phyloP scores from a whole-genome alignment of 2,888 invertebrate species.

The Blomia tropicalis region DNA sequence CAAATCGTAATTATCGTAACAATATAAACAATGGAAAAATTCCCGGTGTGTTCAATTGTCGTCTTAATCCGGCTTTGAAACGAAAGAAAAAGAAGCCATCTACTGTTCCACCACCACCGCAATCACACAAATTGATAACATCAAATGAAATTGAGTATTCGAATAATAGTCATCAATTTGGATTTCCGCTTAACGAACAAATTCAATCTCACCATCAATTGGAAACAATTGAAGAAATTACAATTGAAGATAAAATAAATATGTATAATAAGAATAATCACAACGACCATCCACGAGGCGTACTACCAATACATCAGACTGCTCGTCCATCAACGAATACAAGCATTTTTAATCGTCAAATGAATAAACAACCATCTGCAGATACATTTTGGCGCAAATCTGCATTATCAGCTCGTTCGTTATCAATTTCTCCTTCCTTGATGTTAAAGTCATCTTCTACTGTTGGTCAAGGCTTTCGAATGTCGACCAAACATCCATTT shows the following conservation, averaged over 20 bases:
- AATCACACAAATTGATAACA: not conserved
- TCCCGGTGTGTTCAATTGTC: constrained; percentile 75
- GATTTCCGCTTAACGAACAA: no score
- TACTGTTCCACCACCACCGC: constrained; percentile 57
- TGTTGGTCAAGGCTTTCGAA: not conserved
- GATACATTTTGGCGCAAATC: constrained; percentile 22
- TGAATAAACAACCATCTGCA: not conserved
- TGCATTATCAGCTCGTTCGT: constrained; percentile 14
- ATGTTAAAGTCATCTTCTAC: not conserved
- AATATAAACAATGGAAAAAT: constrained; percentile 24
- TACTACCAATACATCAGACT: not conserved
- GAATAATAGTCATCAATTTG: not conserved
- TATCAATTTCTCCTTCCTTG: constrained; percentile 10
- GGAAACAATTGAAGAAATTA: constrained; percentile 12
- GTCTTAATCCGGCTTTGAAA: constrained; percentile 57
- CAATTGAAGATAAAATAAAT: not conserved
- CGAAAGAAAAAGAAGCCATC: constrained; percentile 81
- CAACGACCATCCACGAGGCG: not conserved
- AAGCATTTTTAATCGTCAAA: not conserved
- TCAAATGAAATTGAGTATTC: not conserved
- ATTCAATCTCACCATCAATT: not conserved
- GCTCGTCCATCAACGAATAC: constrained; percentile 7
- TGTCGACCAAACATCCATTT: constrained; percentile 20
- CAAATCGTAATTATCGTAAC: not conserved
- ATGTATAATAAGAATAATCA: not conserved